Conservation (phyloP, 2,888 invertebrate species). For the Trissolcus brochymenae region DNA sequence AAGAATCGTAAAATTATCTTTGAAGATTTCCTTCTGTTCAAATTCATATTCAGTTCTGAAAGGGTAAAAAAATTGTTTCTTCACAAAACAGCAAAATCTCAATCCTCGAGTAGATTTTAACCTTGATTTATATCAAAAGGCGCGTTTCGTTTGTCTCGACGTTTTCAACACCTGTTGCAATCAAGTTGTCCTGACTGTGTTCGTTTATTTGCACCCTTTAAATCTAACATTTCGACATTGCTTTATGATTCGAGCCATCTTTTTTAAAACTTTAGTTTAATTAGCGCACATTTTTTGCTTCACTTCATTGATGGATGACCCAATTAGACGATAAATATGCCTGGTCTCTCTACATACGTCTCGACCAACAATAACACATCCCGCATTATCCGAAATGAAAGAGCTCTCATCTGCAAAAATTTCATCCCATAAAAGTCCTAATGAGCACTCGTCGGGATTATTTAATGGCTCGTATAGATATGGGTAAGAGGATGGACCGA, state of each 20-base stretch:
- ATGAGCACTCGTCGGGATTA: constrained; percentile 71
- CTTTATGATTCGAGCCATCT: background rate
- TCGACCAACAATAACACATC: constrained; percentile 29
- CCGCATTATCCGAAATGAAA: constrained; percentile 40
- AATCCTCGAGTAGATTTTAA: background rate
- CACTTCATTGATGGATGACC: constrained; percentile 37
- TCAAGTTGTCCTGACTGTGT: background rate
- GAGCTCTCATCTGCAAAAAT: constrained; percentile 60
- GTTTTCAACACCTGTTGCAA: constrained; percentile 30
- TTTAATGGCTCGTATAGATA: constrained; percentile 71
- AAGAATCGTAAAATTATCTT: no score
- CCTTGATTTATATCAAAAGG: background rate
- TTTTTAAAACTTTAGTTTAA: no score
- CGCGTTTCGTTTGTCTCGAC: background rate
- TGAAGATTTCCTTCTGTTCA: no score
- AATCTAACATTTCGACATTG: background rate
- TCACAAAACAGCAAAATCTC: no score
- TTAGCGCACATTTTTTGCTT: constrained; percentile 16
- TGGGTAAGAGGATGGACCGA: constrained; percentile 60
- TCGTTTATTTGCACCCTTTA: background rate
- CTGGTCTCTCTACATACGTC: constrained; percentile 5
- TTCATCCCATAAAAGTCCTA: constrained; percentile 72
- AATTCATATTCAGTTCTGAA: no score
- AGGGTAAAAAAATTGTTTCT: no score
- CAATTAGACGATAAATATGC: constrained; percentile 38